Conservation (phyloP, 2,888 invertebrate genomes). For the Plebejus anna region DNA sequence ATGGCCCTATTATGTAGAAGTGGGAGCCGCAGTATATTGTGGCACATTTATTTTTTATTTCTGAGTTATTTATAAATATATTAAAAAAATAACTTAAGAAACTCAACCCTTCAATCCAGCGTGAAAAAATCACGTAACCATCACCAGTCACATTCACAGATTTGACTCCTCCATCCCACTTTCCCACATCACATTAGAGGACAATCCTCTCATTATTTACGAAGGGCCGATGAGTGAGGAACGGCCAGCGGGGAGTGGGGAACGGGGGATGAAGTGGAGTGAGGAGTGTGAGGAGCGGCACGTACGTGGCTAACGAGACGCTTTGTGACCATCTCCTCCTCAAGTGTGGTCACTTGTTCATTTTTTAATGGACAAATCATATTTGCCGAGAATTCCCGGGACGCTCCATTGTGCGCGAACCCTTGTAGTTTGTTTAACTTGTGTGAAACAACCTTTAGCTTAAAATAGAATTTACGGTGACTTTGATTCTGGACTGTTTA, state of each 20-base stretch:
- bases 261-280: conserved; percentile 46
- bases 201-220: conserved; percentile 76
- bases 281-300: conserved; percentile 77
- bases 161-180: conserved; percentile 49
- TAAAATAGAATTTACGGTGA: background rate
- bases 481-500: background rate
- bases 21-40: background rate
- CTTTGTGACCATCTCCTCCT: conserved; percentile 75
- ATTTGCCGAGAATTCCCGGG: conserved; percentile 62
- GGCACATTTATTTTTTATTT: background rate
- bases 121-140: background rate
- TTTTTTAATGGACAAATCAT: conserved; percentile 77
- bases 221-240: conserved; percentile 61
- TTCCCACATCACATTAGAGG: conserved; percentile 50
- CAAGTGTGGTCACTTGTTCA: conserved; percentile 74
- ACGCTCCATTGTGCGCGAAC: conserved; percentile 44
- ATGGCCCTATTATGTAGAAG: background rate
- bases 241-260: background rate
- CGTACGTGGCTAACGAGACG: conserved; percentile 79
- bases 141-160: conserved; percentile 15
- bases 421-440: conserved; percentile 12
- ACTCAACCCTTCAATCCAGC: background rate
- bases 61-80: background rate
- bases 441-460: conserved; percentile 1
- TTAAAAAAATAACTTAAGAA: background rate